These are phyloP conservation scores for Phortica okadai DNA, from an alignment of 2,888 invertebrate genomes.

Conservation along the genomic window DNA sequence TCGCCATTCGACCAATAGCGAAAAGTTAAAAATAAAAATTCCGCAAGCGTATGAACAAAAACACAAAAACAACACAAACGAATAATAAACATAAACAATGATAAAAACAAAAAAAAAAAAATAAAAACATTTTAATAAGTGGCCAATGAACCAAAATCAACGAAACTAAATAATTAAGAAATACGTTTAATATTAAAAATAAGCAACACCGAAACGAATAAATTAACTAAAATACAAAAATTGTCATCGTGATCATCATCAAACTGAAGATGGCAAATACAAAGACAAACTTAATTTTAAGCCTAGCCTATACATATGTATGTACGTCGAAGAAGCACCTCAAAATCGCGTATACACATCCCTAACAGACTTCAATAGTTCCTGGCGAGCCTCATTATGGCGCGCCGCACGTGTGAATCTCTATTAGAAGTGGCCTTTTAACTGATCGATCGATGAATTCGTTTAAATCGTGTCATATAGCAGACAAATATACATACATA, in stretches of 20 bases:
- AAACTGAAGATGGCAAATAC: background rate
- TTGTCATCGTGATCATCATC: too few relatives aligned
- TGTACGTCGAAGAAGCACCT: too few relatives aligned
- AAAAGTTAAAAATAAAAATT: slow-evolving; percentile 5
- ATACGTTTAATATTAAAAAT: slow-evolving; percentile 13
- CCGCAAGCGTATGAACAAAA: background rate
- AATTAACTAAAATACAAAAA: background rate
- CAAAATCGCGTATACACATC: background rate
- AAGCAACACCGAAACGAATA: background rate
- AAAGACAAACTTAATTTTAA: too few relatives aligned
- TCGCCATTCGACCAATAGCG: slow-evolving; percentile 1
- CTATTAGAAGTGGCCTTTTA: slow-evolving; percentile 3
- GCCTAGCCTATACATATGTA: too few relatives aligned
- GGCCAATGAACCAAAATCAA: slow-evolving; percentile 24
- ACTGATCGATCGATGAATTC: background rate
- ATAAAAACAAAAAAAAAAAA: slow-evolving; percentile 45
- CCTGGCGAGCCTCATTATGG: background rate
- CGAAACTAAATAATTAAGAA: slow-evolving; percentile 4
- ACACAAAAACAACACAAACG: slow-evolving; percentile 19
- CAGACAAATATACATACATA: background rate
- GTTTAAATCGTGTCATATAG: background rate
- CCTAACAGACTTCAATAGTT: slow-evolving; percentile 6
- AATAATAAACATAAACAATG: slow-evolving; percentile 35
- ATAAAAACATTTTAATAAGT: slow-evolving; percentile 34
- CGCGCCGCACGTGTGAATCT: background rate